Conservation (phyloP, 2,888 invertebrate genomes). For the Acanthosoma haemorrhoidale region DNA sequence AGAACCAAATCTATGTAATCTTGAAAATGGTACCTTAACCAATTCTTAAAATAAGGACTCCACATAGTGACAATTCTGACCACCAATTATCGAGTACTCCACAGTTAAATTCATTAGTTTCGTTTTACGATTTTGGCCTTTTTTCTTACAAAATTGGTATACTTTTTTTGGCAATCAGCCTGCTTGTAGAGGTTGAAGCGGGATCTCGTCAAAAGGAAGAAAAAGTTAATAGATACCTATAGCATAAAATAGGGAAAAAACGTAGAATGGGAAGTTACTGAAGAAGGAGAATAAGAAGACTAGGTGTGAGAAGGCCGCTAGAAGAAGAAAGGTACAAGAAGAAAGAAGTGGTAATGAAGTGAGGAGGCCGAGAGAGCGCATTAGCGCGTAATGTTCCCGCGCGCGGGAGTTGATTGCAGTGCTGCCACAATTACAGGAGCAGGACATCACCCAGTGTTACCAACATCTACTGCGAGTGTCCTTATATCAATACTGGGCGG, state of each 20-base stretch:
- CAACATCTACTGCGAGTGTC: too few relatives aligned
- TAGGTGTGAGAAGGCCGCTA: constrained; percentile 9
- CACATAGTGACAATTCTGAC: too few relatives aligned
- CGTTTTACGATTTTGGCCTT: too few relatives aligned
- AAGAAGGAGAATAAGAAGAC: too few relatives aligned
- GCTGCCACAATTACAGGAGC: background rate
- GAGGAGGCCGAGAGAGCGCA: background rate
- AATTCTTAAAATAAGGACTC: too few relatives aligned
- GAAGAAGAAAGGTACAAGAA: background rate
- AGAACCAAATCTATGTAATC: too few relatives aligned
- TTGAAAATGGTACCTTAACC: too few relatives aligned
- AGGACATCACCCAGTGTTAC: background rate
- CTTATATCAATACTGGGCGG: background rate
- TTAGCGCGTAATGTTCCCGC: background rate
- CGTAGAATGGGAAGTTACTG: background rate
- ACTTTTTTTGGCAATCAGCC: too few relatives aligned
- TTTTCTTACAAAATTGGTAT: too few relatives aligned
- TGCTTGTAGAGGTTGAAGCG: background rate
- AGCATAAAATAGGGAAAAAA: background rate
- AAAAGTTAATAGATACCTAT: background rate
- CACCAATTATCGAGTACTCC: background rate
- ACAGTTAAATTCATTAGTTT: too few relatives aligned
- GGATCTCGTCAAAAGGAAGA: background rate
- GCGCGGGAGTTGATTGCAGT: background rate
- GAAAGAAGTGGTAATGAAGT: constrained; percentile 8